Conservation (phyloP, 2,113 vertebrate genomes). For the Pipra filicauda region DNA sequence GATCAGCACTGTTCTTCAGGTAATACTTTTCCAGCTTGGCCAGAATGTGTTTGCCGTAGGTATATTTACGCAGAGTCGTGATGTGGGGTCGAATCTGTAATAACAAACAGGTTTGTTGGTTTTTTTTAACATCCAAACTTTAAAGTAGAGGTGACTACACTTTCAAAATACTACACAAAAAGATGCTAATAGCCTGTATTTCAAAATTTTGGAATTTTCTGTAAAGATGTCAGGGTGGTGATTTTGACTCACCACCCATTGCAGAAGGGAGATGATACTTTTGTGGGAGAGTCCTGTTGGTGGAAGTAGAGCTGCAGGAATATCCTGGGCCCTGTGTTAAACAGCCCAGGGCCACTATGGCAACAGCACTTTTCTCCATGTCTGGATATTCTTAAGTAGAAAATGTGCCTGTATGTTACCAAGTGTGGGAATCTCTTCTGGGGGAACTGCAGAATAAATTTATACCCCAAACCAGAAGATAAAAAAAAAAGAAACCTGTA, state of each 20-base stretch:
- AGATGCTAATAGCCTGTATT: neutral
- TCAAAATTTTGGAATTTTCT: neutral
- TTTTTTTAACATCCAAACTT: neutral
- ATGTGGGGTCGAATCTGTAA: conserved; percentile 96
- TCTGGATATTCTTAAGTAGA: neutral
- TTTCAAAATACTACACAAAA: neutral
- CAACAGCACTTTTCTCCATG: neutral
- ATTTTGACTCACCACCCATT: neutral
- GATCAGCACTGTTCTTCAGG: conserved; percentile 96
- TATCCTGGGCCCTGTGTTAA: neutral
- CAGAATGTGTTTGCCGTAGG: conserved; percentile 97
- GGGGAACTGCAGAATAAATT: neutral
- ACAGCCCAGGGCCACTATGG: fast-evolving
- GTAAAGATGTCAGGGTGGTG: neutral
- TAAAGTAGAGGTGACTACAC: neutral
- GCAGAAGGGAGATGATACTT: neutral
- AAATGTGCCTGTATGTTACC: neutral
- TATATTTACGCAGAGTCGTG: conserved; percentile 96
- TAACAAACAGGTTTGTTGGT: neutral
- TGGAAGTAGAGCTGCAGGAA: neutral
- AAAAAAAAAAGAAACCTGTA: neutral
- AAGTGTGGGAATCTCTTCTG: neutral
- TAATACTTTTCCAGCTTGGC: conserved; percentile 99
- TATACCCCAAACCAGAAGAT: neutral
- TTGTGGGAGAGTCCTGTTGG: neutral